Conservation (phyloP, 2,113 vertebrate genomes). For the Tylochromis polylepis region DNA sequence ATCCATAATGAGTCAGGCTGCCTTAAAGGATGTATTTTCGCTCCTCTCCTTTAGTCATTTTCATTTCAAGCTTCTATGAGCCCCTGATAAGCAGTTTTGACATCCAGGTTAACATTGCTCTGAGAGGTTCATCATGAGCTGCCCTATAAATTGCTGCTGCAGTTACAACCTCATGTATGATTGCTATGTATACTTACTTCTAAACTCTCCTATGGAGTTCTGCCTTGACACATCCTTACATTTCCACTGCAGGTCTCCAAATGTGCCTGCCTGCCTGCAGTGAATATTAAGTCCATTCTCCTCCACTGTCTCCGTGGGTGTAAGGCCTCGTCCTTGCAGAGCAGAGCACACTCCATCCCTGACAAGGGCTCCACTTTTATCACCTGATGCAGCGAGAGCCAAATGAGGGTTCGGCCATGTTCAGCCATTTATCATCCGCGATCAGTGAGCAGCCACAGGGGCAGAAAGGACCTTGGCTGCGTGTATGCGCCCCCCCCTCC, state of each 20-base stretch:
- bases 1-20: not conserved
- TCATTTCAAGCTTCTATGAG: not conserved
- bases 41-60: not conserved
- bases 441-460: conserved; percentile 57
- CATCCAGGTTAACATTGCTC: not conserved
- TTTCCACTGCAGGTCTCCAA: conserved; percentile 2
- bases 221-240: not conserved
- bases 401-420: conserved; percentile 68
- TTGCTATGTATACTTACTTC: not conserved
- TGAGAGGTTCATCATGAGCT: conserved; percentile 7
- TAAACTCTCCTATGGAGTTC: not conserved
- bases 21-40: not conserved
- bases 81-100: not conserved
- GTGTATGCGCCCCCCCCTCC: not conserved
- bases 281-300: conserved; percentile 59
- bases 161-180: not conserved
- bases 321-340: conserved; percentile 72
- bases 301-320: conserved; percentile 41
- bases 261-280: conserved; percentile 1
- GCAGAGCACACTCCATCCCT: conserved; percentile 56
- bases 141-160: not conserved
- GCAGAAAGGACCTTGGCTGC: conserved; percentile 68
- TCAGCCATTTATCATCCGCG: conserved; percentile 63
- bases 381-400: conserved; percentile 64
- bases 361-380: conserved; percentile 68